A percentile compares a stretch with the other conserved stretches of the same genome.
phyloP scores from a whole-genome alignment of 2,797 vertebrate species.

The Zalophus californianus region DNA sequence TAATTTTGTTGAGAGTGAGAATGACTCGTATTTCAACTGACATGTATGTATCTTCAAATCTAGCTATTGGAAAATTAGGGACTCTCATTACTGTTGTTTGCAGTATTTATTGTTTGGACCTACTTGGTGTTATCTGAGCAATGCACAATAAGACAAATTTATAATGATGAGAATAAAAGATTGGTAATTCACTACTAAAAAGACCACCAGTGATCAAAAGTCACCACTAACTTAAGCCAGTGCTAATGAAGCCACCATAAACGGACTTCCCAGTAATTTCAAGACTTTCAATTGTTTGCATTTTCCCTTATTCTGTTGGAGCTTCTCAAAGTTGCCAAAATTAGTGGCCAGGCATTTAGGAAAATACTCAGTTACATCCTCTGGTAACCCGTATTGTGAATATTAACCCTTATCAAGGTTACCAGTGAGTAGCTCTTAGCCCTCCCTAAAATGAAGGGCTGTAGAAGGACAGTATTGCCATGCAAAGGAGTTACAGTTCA shows the following conservation, averaged over 20 bases:
- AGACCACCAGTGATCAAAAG: neutral
- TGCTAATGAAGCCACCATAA: neutral
- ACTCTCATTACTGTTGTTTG: neutral
- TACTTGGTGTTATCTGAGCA: neutral
- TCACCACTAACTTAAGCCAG: neutral
- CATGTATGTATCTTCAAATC: neutral
- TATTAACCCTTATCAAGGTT: neutral
- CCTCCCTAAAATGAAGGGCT: neutral
- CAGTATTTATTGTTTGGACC: neutral
- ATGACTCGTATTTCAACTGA: neutral
- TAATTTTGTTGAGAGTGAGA: neutral
- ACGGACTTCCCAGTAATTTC: neutral
- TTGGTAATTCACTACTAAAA: neutral
- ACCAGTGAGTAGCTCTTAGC: neutral
- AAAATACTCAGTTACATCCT: slow-evolving; percentile 1
- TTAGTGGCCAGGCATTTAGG: neutral
- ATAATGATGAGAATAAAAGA: slow-evolving; percentile 2
- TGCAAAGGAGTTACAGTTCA: neutral
- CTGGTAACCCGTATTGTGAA: neutral
- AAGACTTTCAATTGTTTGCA: neutral
- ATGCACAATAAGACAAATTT: neutral
- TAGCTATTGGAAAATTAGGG: neutral
- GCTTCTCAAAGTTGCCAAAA: neutral
- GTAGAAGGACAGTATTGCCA: neutral
- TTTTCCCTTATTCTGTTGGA: neutral